Evolutionary conservation across 2,113 vertebrate genomes (phyloP).

Genomic region (Lichenostomus cassidix): DNA sequence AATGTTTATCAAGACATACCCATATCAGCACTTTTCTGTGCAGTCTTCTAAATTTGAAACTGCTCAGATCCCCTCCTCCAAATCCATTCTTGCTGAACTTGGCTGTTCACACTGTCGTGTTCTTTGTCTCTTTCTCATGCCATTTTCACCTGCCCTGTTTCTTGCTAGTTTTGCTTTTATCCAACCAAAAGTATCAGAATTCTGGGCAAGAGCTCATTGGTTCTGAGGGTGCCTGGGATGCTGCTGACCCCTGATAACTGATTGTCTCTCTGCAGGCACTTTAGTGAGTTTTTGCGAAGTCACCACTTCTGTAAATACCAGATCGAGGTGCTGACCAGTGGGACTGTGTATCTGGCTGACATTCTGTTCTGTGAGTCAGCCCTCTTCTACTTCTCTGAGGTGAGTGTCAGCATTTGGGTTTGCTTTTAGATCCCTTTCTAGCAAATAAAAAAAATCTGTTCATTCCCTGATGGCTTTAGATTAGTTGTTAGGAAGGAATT

Average conservation of each 20-base stretch:
- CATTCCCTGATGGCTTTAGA: neutral
- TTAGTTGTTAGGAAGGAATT: neutral
- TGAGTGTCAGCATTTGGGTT: conserved; percentile 54
- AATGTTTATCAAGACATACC: neutral
- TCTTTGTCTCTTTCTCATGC: neutral
- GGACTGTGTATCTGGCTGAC: conserved; percentile 96
- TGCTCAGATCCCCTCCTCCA: neutral
- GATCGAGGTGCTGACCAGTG: conserved; percentile 99
- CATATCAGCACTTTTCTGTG: neutral
- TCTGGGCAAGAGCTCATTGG: neutral
- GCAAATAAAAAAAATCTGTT: neutral
- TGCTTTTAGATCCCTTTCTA: neutral
- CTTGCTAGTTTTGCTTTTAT: neutral
- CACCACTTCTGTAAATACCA: conserved; percentile 99
- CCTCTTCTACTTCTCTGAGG: conserved; percentile 99
- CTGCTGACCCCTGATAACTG: neutral
- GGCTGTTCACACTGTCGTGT: neutral
- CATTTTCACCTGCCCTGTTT: neutral
- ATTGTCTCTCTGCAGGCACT: conserved; percentile 83
- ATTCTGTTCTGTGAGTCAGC: conserved; percentile 98
- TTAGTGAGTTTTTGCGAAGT: conserved; percentile 94
- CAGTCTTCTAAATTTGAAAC: neutral
- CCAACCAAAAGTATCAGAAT: neutral
- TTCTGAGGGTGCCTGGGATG: neutral
- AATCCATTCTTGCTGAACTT: neutral